These are phyloP conservation scores for Torymus tubicola DNA, from an alignment of 2,888 invertebrate species.

Conservation along the genomic window DNA sequence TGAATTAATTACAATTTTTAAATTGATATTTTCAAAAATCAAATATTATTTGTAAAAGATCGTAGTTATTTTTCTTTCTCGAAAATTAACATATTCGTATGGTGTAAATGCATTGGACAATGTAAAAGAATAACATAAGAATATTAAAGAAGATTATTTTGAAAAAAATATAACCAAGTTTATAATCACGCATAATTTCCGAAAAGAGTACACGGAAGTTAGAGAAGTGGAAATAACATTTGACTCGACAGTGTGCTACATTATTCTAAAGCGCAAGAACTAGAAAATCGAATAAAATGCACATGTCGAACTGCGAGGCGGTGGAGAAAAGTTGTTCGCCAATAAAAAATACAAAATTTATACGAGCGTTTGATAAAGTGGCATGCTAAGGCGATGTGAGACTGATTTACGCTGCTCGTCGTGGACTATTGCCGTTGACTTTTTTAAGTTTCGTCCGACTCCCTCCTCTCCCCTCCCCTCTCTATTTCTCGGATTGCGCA, in stretches of 20 bases:
- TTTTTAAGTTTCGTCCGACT: constrained; percentile 33
- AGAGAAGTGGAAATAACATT: constrained; percentile 22
- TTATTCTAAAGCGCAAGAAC: constrained; percentile 27
- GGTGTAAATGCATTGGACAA: too few relatives aligned
- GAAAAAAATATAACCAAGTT: too few relatives aligned
- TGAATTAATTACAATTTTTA: too few relatives aligned
- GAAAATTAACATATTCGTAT: too few relatives aligned
- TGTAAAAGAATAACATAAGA: too few relatives aligned
- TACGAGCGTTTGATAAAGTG: constrained; percentile 41
- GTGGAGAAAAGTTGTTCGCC: constrained; percentile 18
- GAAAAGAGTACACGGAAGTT: neutral
- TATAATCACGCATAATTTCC: too few relatives aligned
- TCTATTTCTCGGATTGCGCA: constrained; percentile 16
- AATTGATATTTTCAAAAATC: too few relatives aligned
- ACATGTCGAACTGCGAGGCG: neutral
- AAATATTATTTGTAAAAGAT: too few relatives aligned
- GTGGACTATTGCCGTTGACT: neutral
- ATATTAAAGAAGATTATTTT: too few relatives aligned
- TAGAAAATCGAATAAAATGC: constrained; percentile 5
- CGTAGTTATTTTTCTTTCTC: too few relatives aligned
- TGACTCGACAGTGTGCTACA: neutral
- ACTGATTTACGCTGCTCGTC: constrained; percentile 46
- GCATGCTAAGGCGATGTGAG: constrained; percentile 34
- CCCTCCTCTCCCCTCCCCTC: neutral
- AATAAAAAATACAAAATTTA: constrained; percentile 39